Evolutionary conservation across 2,797 vertebrate species (phyloP).

Genomic region (Vultur gryphus): DNA sequence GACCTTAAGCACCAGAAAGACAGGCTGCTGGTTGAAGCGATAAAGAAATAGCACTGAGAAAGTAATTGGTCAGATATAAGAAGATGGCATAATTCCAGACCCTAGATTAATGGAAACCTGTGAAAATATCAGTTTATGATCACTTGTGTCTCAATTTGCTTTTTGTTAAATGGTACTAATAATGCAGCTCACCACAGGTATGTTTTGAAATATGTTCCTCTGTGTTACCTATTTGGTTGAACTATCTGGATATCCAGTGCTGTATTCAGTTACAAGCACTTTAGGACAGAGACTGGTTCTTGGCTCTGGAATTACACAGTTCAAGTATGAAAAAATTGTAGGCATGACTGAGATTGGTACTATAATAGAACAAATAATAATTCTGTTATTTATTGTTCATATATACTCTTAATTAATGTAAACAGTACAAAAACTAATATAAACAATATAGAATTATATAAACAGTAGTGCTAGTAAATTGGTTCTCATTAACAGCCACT

Average conservation of each 20-base stretch:
- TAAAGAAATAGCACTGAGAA: background rate
- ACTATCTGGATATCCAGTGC: background rate
- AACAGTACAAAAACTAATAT: background rate
- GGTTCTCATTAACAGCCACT: background rate
- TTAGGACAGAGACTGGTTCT: background rate
- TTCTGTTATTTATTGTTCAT: background rate
- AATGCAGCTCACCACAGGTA: background rate
- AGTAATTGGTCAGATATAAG: background rate
- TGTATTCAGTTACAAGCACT: background rate
- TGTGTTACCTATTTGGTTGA: background rate
- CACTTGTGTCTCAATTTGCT: background rate
- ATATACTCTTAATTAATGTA: background rate
- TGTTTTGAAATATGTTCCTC: background rate
- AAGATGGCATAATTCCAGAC: background rate
- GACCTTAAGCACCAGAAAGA: background rate
- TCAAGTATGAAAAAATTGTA: background rate
- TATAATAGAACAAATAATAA: background rate
- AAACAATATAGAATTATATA: background rate
- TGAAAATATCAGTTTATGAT: background rate
- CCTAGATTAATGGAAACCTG: background rate
- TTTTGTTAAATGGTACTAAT: background rate
- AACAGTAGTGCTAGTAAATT: background rate
- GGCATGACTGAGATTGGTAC: background rate
- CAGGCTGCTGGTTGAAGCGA: background rate
- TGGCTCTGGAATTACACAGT: background rate